These are phyloP conservation scores for Bovichtus diacanthus DNA, from an alignment of 2,797 vertebrate genomes.

Conservation along the genomic window DNA sequence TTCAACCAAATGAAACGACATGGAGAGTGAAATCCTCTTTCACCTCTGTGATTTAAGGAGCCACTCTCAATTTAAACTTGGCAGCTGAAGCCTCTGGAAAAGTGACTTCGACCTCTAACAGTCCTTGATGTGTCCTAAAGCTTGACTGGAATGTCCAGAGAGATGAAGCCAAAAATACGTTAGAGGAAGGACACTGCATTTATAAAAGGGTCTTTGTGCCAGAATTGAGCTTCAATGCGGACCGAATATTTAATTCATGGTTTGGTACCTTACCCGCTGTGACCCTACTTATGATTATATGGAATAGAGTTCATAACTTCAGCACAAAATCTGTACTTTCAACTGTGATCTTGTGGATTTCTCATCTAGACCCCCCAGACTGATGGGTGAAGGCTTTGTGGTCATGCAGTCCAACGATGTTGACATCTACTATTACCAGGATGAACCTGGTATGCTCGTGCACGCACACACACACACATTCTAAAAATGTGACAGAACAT, in stretches of 20 bases:
- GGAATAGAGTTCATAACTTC: background rate
- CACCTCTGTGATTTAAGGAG: conserved; percentile 3
- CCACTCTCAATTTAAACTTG: conserved; percentile 13
- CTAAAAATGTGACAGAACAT: too few relatives aligned
- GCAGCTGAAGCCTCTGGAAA: background rate
- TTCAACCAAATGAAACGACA: conserved; percentile 6
- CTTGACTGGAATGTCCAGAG: conserved; percentile 1
- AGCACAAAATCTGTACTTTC: background rate
- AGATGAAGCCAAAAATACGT: conserved; percentile 3
- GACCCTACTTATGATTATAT: background rate
- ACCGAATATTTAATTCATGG: background rate
- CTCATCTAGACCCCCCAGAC: conserved; percentile 90
- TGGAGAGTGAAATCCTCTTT: background rate
- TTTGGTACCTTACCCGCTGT: background rate
- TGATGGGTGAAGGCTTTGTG: conserved; percentile 99
- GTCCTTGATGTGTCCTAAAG: conserved; percentile 24
- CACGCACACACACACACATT: background rate
- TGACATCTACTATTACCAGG: conserved; percentile 99
- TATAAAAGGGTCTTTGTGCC: background rate
- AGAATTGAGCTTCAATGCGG: background rate
- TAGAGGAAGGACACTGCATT: background rate
- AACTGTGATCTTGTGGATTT: background rate
- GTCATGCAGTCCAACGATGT: conserved; percentile 99
- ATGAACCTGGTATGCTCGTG: conserved; percentile 91
- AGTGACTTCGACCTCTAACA: conserved; percentile 21